Base-by-base conservation (phyloP, 2,113 vertebrate genomes). In the Ameiurus melas region DNA sequence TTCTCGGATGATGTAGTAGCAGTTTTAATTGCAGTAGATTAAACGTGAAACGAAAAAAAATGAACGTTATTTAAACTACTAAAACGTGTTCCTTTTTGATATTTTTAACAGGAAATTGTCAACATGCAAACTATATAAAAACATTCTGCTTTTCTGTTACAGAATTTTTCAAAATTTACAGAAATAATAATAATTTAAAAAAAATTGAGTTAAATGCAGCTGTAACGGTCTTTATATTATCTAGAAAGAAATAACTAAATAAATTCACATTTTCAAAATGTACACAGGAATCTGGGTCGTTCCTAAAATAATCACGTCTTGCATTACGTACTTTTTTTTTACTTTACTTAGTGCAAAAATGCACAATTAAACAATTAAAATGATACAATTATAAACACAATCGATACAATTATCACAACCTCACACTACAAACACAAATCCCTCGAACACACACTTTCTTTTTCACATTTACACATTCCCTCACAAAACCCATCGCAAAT, bases 391-490 rank as follows among this genome's bases (percentile, higher is more conserved):
- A 6, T 71, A 71, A 71, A 36, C 20, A 39, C 17, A 71, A 8
- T 3, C 68, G 4, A 75, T 25, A 77, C 9, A 77, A 25, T 27
- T 13, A 47, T 47, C 10, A 25, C 47, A 77, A 77, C 39, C 73
- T 43, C 43, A 77, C 16, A 27, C 1, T 51, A 88, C 62, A 89
- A 68, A 87, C 86, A 85, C 79, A 47, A 47, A 47, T 47, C 47
- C 87, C 30, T 70, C 30, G 17, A 17, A 84, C 66, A 83, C 88
- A 88, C 84, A 88, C 88, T 73, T 43, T 60, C 3, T 39, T 30
- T 36, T 86, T 55, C 57, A 88, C 70, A 86, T 13, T 30, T 33
- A 71, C 81, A 82, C 66, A 55, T n/a, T 36, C 82, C 78, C 77
- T 66, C 70, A 70, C 62, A 57, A 13, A 30, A 55, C 27, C 25